These are phyloP conservation scores for Trachelus tabidus DNA, from an alignment of 2,888 invertebrate genomes.

Conservation along the genomic window DNA sequence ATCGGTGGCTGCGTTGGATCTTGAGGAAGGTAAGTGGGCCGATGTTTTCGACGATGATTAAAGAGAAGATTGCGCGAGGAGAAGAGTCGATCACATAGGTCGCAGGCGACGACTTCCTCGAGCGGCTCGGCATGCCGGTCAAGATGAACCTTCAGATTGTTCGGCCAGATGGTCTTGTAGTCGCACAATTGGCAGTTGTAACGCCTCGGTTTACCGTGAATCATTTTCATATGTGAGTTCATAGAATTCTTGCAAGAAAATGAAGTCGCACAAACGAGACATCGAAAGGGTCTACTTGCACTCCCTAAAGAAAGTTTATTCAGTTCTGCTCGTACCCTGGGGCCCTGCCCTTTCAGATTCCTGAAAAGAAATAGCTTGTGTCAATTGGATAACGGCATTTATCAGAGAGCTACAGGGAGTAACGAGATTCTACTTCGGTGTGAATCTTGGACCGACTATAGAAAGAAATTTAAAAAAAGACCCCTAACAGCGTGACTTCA, in stretches of 20 bases:
- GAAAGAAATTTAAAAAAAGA: too few relatives aligned
- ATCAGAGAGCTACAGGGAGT: too few relatives aligned
- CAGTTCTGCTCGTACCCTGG: neutral
- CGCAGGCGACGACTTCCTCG: constrained; percentile 3
- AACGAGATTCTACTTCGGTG: too few relatives aligned
- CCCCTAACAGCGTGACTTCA: too few relatives aligned
- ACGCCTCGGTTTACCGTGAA: neutral
- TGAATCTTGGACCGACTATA: too few relatives aligned
- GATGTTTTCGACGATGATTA: constrained; percentile 34
- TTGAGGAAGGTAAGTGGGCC: constrained; percentile 27
- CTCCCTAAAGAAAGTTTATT: neutral
- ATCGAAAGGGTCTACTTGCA: neutral
- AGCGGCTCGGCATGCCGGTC: constrained; percentile 1
- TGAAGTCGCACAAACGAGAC: neutral
- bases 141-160: constrained; percentile 4
- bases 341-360: neutral
- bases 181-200: constrained; percentile 21
- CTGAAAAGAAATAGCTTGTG: neutral
- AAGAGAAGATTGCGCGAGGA: constrained; percentile 66
- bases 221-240: constrained; percentile 1
- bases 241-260: constrained; percentile 4
- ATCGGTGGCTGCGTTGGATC: constrained; percentile 32
- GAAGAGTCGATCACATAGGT: constrained; percentile 64
- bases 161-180: constrained; percentile 1
- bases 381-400: neutral